Base-by-base conservation (phyloP, 1,140 invertebrate genomes). In the Bombus sibiricus region DNA sequence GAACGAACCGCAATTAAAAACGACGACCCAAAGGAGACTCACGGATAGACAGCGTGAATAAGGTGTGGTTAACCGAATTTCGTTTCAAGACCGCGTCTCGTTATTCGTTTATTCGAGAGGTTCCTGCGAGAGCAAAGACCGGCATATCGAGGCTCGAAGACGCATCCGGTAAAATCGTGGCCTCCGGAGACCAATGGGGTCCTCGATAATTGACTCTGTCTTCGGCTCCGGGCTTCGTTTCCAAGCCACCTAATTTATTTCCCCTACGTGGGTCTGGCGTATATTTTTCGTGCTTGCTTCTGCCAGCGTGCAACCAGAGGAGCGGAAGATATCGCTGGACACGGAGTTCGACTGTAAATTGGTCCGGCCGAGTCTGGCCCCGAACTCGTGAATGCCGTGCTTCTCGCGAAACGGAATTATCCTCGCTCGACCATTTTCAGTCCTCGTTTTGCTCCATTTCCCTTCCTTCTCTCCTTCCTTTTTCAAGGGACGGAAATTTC, bases 171-270 rank as follows among this genome's bases (percentile, higher is more conserved):
- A 39, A 76, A 68, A 77, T 59, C 66, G 41, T 72, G 79, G 64
- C 75, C 88, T 68, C 86, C n/a, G 39, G 89, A 89, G 86, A 90
- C 62, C 79, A 64, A 37, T 80, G 79, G 71, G 75, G 34, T 89
- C 64, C 43, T 87, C 89, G 89, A 90, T 90, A 90, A 90, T 90
- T 90, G 89, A 89, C 88, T 90, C 89, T 90, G 88, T 89, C 89
- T 87, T 90, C 88, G 79, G 79, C 28, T 59, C 28, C 57, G 47
- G n/a, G 53, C 39, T 89, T 90, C 89, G 79, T 89, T 90, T 88
- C 79, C 85, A 76, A 82, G 82, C 39, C 68, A 89, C 66, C 86
- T 90, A 90, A 90, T 90, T 90, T 90, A 90, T 90, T 83, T 90
- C 75, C 77, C 86, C 86, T 87, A 89, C 89, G 89, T 89, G 88